Evolutionary conservation across 2,888 invertebrate genomes (phyloP), one percentile per base, ranked within the genome.

Genomic region (Oscheius sp.): DNA sequence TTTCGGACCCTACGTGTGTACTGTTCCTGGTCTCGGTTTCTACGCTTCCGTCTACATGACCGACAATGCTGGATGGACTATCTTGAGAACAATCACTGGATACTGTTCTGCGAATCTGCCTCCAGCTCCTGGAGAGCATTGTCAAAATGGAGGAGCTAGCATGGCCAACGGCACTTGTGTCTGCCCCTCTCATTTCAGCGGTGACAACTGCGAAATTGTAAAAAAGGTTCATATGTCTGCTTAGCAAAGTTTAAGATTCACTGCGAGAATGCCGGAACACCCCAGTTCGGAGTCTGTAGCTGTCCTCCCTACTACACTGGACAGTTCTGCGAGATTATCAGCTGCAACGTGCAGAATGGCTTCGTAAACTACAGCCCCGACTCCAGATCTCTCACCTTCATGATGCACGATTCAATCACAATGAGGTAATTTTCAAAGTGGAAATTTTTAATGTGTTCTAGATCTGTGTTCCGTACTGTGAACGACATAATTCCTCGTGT

Each of bases 1-100:
- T 50, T 85, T 86, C 71, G 85, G 85, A 37, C 59, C 77, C 42
- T 86, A 80, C 75, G 55, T 59, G 11, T 85, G 85, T 57, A 76
- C 65, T 9, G 42, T 63, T 42, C 75, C 79, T 10, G 75, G 77
- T 32, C 60, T 79, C 33, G 74, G 75, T 57, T 72, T 81, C 73
- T 84, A 84, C 55, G 77, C 83, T 7, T 82, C 72, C 59, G 75
- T 82, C 10, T 82, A 81, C 48, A 75, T 80, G 3, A 78, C 70
- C 47, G 84, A 84, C 47, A 73, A 65, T 7, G 75, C 62, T 32
- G 84, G 84, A 29, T 73, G 76, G 57, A 77, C 77, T 7, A 74
- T 84, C 10, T 51, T 77, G 51, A 74, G 85, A 62, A 82, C 84
- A 2, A 68, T 75, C 0, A 81, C 79, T 9, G 79, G 80, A 9